Evolutionary conservation across 2,888 invertebrate genomes (phyloP), one percentile per base, ranked within the genome.

Genomic region (Erebia palarica): DNA sequence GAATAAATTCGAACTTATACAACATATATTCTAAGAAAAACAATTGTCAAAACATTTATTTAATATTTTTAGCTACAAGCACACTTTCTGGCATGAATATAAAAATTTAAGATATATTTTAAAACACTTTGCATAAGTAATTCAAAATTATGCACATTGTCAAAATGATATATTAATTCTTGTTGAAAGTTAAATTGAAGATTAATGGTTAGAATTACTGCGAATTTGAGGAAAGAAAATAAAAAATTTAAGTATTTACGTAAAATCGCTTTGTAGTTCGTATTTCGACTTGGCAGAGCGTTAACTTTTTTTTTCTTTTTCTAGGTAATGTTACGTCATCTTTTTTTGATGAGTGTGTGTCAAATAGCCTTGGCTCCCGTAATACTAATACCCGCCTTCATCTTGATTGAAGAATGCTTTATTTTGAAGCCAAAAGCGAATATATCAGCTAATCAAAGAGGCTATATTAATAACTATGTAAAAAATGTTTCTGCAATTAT

Each of bases 301-400:
- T 14, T 49, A 7, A 47, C 47, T 61, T 61, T 61, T 63, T 18
- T 1, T 21, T 18, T 11, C 44, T 18, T 49, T 21, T 63, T 63
- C 63, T 63, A 63, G 49, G 63, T 49, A 63, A 49, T 13, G 16
- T 64, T 47, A 49, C 63, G 57, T 57, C 21, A 63, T 44, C 5
- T 13, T 5, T n/a, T 61, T 63, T 44, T 69, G 60, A 47, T 69
- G 65, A 59, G 70, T 55, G 44, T 66, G 69, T 58, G 47, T 74
- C 79, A 18, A 49, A 21, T 63, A 85, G 81, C 86, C 87, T 88
- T 86, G 82, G 76, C 75, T 78, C 78, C 79, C 79, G 77, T 78
- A 80, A 79, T 82, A 79, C 82, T 80, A 81, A 79, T n/a, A n/a
- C 79, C 79, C 79, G 81, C 85, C 86, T 84, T 86, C 85, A 87